Conservation (phyloP, 92 coral and sea anemone genomes). For the Hydrozoanthus gracilis region DNA sequence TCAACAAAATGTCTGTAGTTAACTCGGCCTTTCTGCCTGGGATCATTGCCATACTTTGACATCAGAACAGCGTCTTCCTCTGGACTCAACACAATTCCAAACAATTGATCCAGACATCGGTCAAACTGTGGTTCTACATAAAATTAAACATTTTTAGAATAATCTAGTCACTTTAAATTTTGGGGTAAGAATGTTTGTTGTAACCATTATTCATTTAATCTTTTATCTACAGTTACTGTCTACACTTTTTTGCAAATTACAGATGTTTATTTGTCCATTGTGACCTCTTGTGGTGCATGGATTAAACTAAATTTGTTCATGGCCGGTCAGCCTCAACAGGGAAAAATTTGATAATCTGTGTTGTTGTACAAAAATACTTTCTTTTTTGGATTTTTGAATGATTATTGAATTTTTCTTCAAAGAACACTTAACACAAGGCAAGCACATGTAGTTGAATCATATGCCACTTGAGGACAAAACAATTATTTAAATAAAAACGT, state of each 20-base stretch:
- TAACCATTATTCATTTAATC: not conserved
- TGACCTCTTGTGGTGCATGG: too few relatives aligned
- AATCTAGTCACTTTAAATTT: not conserved
- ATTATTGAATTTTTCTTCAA: too few relatives aligned
- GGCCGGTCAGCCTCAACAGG: too few relatives aligned
- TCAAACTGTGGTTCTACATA: conserved; percentile 93
- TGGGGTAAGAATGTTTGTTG: not conserved
- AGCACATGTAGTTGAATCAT: too few relatives aligned
- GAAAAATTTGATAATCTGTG: too few relatives aligned
- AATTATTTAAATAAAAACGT: not conserved
- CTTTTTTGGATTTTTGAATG: too few relatives aligned
- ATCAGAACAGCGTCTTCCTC: conserved; percentile 78
- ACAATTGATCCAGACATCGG: conserved; percentile 95
- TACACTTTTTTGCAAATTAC: too few relatives aligned
- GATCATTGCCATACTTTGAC: conserved; percentile 91
- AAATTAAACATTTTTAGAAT: not conserved
- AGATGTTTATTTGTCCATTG: too few relatives aligned
- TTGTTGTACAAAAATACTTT: too few relatives aligned
- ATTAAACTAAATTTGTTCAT: too few relatives aligned
- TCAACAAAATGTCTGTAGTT: conserved; percentile 90
- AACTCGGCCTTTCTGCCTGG: conserved; percentile 93
- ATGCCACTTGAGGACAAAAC: too few relatives aligned
- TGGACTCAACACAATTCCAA: conserved; percentile 85
- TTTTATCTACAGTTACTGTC: not conserved
- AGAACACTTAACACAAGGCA: too few relatives aligned